phyloP scores from a whole-genome alignment of 92 coral and sea anemone genomes.

The Actinostola sp. region DNA sequence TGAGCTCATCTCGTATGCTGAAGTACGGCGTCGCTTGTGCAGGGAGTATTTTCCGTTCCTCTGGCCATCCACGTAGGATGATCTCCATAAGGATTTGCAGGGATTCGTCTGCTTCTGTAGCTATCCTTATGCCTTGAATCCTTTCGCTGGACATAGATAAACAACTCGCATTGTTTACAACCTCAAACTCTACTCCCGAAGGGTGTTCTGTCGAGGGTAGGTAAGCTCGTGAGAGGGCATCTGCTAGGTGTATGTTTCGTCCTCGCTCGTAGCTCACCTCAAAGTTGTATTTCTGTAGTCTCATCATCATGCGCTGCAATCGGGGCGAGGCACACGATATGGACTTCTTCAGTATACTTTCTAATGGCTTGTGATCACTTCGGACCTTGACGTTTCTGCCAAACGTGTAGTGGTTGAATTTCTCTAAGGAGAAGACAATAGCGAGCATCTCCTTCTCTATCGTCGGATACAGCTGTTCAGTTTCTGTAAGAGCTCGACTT shows the following conservation, averaged over 20 bases:
- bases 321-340: conserved; percentile 34
- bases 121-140: conserved; percentile 23
- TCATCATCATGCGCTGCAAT: conserved; percentile 58
- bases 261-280: conserved; percentile 33
- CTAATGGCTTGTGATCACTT: conserved; percentile 56
- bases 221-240: conserved; percentile 40
- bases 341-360: conserved; percentile 47
- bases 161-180: conserved; percentile 24
- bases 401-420: conserved; percentile 41
- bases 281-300: too few relatives aligned
- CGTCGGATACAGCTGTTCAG: conserved; percentile 38
- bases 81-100: conserved; percentile 42
- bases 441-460: conserved; percentile 55
- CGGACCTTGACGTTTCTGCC: conserved; percentile 30
- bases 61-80: conserved; percentile 55
- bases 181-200: conserved; percentile 16
- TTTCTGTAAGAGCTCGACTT: conserved; percentile 40
- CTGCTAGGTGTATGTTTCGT: conserved; percentile 36
- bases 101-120: conserved; percentile 29
- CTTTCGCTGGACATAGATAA: conserved; percentile 31
- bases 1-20: conserved; percentile 46
- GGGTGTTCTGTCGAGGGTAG: conserved; percentile 19
- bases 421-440: conserved; percentile 40
- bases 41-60: conserved; percentile 32
- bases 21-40: conserved; percentile 34